Percentiles rank a stretch among this genome's conserved stretches.
These are phyloP conservation scores for Heteropelma amictum DNA, from an alignment of 2,888 invertebrate genomes.

Conservation along the genomic window DNA sequence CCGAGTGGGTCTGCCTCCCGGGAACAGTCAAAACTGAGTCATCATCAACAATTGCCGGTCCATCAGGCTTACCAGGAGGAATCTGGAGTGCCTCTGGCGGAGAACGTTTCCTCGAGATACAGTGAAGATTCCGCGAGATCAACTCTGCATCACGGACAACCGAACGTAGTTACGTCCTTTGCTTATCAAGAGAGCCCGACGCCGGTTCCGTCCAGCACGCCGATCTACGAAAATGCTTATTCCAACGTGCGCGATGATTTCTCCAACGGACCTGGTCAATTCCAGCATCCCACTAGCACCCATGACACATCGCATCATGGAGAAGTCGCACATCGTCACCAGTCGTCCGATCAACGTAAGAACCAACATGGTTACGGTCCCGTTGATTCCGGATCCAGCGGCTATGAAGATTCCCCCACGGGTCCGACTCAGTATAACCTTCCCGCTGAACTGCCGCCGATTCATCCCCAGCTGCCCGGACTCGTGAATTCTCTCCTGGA, in stretches of 20 bases:
- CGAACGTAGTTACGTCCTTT: slow-evolving; percentile 61
- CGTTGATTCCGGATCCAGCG: slow-evolving; percentile 49
- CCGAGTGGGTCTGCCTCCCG: slow-evolving; percentile 23
- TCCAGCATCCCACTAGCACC: slow-evolving; percentile 52
- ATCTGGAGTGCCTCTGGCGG: slow-evolving; percentile 7
- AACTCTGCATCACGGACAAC: slow-evolving; percentile 59
- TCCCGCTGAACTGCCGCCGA: slow-evolving; percentile 80
- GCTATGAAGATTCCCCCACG: slow-evolving; percentile 55
- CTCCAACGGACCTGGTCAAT: slow-evolving; percentile 51
- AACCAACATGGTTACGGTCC: slow-evolving; percentile 54
- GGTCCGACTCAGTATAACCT: slow-evolving; percentile 79
- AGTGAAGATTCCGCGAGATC: slow-evolving; percentile 43
- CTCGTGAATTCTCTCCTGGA: slow-evolving; percentile 82
- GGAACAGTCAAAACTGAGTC: slow-evolving; percentile 33
- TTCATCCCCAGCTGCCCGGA: slow-evolving; percentile 81
- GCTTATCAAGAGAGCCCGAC: slow-evolving; percentile 57
- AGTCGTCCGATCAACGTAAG: slow-evolving; percentile 51
- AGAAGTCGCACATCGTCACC: slow-evolving; percentile 50
- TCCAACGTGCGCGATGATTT: slow-evolving; percentile 57
- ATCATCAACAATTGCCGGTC: slow-evolving; percentile 34
- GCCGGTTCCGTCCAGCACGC: slow-evolving; percentile 59
- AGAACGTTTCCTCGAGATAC: slow-evolving; percentile 52
- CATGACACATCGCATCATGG: slow-evolving; percentile 55
- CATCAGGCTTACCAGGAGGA: slow-evolving; percentile 60
- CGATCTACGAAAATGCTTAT: slow-evolving; percentile 59